These are phyloP conservation scores for Acomys russatus DNA, from an alignment of 2,797 vertebrate genomes.

Conservation along the genomic window DNA sequence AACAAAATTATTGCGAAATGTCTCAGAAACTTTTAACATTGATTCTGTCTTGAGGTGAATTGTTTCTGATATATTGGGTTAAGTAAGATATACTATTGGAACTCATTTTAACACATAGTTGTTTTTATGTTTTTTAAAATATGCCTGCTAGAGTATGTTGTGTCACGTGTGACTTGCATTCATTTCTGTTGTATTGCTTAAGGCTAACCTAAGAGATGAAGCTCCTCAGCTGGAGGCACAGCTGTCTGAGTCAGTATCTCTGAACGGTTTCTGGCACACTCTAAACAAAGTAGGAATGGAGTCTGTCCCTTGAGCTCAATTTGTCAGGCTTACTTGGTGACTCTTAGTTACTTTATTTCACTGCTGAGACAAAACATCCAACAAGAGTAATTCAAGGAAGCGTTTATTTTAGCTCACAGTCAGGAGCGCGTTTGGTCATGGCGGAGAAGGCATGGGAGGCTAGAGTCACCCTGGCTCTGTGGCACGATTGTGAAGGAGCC, in stretches of 20 bases:
- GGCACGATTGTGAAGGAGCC: background rate
- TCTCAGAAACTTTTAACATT: constrained; percentile 16
- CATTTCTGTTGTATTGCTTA: background rate
- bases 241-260: background rate
- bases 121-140: constrained; percentile 54
- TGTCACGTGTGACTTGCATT: background rate
- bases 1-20: background rate
- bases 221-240: background rate
- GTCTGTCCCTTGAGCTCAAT: background rate
- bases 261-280: background rate
- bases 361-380: background rate
- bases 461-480: background rate
- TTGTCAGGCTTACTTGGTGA: constrained; percentile 18
- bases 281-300: background rate
- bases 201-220: background rate
- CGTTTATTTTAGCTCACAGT: background rate
- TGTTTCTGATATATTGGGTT: constrained; percentile 42
- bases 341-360: background rate
- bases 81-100: constrained; percentile 54
- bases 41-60: background rate
- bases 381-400: background rate
- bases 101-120: background rate
- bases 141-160: background rate
- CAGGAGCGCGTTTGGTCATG: background rate
- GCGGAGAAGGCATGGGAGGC: background rate